Evolutionary conservation across 2,888 invertebrate genomes (phyloP), one percentile per base, ranked within the genome.

Genomic region (Neelides folsomi): DNA sequence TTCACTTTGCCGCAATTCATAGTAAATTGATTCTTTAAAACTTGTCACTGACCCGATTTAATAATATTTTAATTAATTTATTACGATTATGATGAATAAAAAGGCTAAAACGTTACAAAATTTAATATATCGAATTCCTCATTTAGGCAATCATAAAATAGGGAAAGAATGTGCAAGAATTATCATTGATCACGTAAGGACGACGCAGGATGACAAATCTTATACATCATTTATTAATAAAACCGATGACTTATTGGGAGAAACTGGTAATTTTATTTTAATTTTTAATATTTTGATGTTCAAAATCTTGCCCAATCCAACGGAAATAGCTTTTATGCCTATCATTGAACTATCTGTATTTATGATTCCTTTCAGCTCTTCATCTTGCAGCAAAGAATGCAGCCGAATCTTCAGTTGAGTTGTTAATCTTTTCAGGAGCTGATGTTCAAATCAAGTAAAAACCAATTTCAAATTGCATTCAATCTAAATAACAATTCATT

Each of bases 381-480:
- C 55, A 58, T 20, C 49, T 57, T 5, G 55, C 51, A 8, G 58
- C 58, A 3, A 51, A 43, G 37, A 56, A 47, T 18, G 52, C 46
- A 15, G 52, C 56, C 20, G 39, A 27, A 9, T 38, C 51, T 41
- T 27, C 56, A 5, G 53, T 56, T 0, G 51, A 54, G 27, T 51
- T 49, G 19, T 39, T 55, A n/a, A 16, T 58, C 7, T 54, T 53
- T 41, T 27, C 49, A 7, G 57, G 40, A 3, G 59, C 57, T 1
- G 59, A 59, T 48, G 57, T 57, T 1, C 55, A 59, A 44, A 3
- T 57, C 12, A 54, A 45, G 59, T 58, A 49, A 47, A 10, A 10
- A 39, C 45, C 1, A 46, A 27, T 18, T 16, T 18, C n/a, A 18
- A 39, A 40, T 39, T 18, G 16, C 43, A 37, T 47, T n/a, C n/a